Percentiles rank a stretch among this genome's conserved stretches.
Conservation (phyloP, 2,888 invertebrate species). For the Coenonympha glycerion region DNA sequence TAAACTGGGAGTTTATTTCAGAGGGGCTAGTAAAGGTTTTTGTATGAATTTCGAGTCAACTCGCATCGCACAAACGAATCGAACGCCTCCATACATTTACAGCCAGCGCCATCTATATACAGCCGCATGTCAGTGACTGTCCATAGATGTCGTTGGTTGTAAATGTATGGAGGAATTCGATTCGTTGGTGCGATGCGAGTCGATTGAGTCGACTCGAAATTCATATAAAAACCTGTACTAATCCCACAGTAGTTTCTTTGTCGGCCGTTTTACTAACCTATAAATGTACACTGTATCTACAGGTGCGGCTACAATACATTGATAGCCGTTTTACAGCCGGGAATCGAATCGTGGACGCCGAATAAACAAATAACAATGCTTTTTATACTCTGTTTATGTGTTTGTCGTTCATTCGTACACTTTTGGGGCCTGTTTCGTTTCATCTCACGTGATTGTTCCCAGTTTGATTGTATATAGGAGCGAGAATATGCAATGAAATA, state of each 20-base stretch:
- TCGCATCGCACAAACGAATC: too few species aligned
- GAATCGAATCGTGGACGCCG: conserved; percentile 35
- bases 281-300: too few species aligned
- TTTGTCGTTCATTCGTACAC: conserved; percentile 6
- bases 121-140: too few species aligned
- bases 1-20: conserved; percentile 10
- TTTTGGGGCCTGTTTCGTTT: neutral
- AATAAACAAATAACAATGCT: conserved; percentile 35
- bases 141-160: too few species aligned
- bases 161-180: too few species aligned
- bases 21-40: too few species aligned
- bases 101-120: too few species aligned
- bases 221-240: too few species aligned
- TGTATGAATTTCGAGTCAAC: too few species aligned
- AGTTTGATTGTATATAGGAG: neutral
- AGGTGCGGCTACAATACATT: conserved; percentile 37
- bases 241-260: conserved; percentile 16
- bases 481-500: neutral
- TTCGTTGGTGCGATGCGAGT: too few species aligned
- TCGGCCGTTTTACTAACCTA: conserved; percentile 18
- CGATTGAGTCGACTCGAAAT: too few species aligned
- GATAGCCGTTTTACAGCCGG: conserved; percentile 38
- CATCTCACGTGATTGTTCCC: neutral
- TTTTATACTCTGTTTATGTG: conserved; percentile 12
- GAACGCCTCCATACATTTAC: too few species aligned